phyloP scores from a whole-genome alignment of 2,797 vertebrate genomes.

The Liasis olivaceus region DNA sequence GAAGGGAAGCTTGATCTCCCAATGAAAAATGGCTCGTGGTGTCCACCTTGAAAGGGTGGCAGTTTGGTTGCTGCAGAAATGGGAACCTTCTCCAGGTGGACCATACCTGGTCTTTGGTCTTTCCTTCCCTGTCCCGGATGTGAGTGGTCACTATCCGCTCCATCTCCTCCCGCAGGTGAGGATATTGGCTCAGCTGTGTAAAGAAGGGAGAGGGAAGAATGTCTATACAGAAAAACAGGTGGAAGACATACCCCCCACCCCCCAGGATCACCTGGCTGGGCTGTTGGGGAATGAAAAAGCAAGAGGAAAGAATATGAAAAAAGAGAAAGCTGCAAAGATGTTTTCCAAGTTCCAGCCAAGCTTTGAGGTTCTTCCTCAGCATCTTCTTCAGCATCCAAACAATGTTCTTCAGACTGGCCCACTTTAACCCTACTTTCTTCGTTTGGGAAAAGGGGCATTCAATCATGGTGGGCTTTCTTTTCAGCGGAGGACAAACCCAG shows the following conservation, averaged over 20 bases:
- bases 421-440: background rate
- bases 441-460: background rate
- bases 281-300: slow-evolving; percentile 24
- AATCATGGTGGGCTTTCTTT: background rate
- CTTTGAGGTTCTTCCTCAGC: background rate
- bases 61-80: background rate
- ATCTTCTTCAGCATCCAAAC: background rate
- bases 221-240: slow-evolving; percentile 67
- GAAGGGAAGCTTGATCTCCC: background rate
- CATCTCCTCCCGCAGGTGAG: slow-evolving; percentile 95
- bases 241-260: too few relatives aligned
- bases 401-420: background rate
- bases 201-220: slow-evolving; percentile 61
- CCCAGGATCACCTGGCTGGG: background rate
- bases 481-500: background rate
- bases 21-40: background rate
- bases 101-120: slow-evolving; percentile 91
- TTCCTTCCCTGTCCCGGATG: slow-evolving; percentile 93
- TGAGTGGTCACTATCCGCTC: slow-evolving; percentile 97
- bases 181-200: slow-evolving; percentile 94
- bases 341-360: slow-evolving; percentile 60
- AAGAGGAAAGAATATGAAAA: slow-evolving; percentile 50
- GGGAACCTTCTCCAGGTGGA: background rate
- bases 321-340: slow-evolving; percentile 43
- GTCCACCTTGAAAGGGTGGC: background rate